Percentiles rank a stretch among this genome's conserved stretches.
Conservation (phyloP, 2,888 invertebrate genomes). For the Drosophila mercatorum region DNA sequence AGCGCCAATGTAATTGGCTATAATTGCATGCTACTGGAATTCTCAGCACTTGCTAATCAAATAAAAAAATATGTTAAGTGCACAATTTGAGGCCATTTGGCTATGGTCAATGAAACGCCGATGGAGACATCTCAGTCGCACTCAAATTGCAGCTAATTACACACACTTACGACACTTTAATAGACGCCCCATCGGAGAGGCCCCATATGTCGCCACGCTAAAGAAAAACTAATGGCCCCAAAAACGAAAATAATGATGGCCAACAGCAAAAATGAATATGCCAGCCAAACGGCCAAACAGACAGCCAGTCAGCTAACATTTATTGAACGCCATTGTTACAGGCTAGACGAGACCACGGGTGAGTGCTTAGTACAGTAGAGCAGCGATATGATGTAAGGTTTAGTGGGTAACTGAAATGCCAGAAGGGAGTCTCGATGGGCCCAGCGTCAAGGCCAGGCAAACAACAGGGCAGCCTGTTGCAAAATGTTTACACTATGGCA, state of each 20-base stretch:
- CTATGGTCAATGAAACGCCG: conserved; percentile 63
- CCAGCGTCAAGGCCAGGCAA: conserved; percentile 43
- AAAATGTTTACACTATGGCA: conserved; percentile 42
- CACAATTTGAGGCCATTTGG: conserved; percentile 55
- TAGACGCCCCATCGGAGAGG: conserved; percentile 56
- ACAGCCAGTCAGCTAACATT: conserved; percentile 5
- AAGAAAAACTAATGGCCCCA: conserved; percentile 48
- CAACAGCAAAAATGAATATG: conserved; percentile 26
- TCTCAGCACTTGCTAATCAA: conserved; percentile 44
- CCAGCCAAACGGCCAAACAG: not conserved
- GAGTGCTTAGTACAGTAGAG: conserved; percentile 21
- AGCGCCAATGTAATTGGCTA: conserved; percentile 28
- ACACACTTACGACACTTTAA: conserved; percentile 52
- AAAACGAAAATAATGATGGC: conserved; percentile 39
- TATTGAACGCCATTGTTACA: conserved; percentile 29
- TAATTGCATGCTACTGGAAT: conserved; percentile 54
- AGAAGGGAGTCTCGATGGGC: conserved; percentile 15
- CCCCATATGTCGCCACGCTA: conserved; percentile 53
- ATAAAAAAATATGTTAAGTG: conserved; percentile 48
- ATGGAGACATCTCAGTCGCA: conserved; percentile 55
- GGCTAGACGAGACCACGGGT: conserved; percentile 11
- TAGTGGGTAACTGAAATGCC: conserved; percentile 2
- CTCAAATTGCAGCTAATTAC: conserved; percentile 72
- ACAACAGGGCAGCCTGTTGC: conserved; percentile 54
- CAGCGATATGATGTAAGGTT: conserved; percentile 40